phyloP scores from a whole-genome alignment of 2,113 vertebrate species.

The Sorex fumeus region DNA sequence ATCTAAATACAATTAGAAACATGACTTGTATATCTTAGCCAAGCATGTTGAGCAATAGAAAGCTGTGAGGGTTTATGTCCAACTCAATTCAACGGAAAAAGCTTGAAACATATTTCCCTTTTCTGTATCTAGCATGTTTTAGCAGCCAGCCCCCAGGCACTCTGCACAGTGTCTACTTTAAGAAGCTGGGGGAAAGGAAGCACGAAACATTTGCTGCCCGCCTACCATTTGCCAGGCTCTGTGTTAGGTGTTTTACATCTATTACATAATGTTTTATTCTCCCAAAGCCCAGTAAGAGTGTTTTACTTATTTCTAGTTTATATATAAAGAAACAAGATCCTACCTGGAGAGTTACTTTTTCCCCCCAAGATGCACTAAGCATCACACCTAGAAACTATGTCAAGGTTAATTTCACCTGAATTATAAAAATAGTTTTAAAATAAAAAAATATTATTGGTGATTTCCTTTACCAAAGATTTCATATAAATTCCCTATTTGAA shows the following conservation, averaged over 20 bases:
- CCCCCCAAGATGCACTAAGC: constrained; percentile 57
- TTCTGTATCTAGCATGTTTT: constrained; percentile 62
- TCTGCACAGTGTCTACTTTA: constrained; percentile 79
- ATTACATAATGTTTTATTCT: constrained; percentile 82
- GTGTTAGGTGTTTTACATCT: constrained; percentile 81
- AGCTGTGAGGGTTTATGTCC: constrained; percentile 25
- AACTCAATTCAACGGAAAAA: constrained; percentile 6
- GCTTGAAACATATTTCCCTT: constrained; percentile 57
- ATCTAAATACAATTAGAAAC: not conserved
- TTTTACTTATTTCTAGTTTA: constrained; percentile 73
- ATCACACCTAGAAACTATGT: constrained; percentile 58
- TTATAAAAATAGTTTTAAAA: constrained; percentile 52
- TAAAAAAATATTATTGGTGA: constrained; percentile 32
- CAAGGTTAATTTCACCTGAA: constrained; percentile 48
- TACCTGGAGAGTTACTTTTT: constrained; percentile 49
- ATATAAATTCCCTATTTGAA: not conserved
- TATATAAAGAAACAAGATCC: constrained; percentile 66
- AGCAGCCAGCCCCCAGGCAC: constrained; percentile 77
- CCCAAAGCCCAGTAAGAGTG: constrained; percentile 67
- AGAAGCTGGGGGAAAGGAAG: constrained; percentile 78
- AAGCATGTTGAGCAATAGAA: constrained; percentile 59
- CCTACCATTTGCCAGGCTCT: constrained; percentile 81
- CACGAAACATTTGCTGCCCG: constrained; percentile 79
- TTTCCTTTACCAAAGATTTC: constrained; percentile 42
- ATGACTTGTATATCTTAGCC: not conserved